Evolutionary conservation across 2,888 invertebrate genomes (phyloP), one percentile per base, ranked within the genome.

Genomic region (Orthosia cruda): DNA sequence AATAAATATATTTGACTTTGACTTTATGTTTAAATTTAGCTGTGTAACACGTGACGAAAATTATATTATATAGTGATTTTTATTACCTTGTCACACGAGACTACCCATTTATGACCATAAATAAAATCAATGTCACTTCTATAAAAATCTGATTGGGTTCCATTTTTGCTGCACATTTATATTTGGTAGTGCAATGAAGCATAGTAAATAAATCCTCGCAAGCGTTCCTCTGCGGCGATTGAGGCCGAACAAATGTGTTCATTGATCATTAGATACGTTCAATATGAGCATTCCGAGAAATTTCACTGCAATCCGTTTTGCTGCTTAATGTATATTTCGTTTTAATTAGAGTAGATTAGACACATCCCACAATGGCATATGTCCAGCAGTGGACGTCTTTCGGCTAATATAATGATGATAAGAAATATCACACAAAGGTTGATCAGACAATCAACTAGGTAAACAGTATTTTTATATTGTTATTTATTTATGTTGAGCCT

Each of bases 101-200:
- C 40, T 40, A 40, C 40, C 40, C 40, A 40, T 40, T 40, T 40
- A 40, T 9, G 1, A 9, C 4, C 4, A 18, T 26, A 45, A 50
- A 26, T 45, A 15, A 50, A 40, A 50, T 45, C 15, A 75, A 57
- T 40, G 16, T 45, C n/a, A 62, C n/a, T 26, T 63, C 15, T 68
- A 54, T 55, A 32, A 40, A 68, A 77, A 49, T n/a, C 4, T 11
- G n/a, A 68, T 49, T 32, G 4, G 16, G 55, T 68, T 49, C 23
- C 18, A 71, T 40, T 47, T 49, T 11, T 15, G 16, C 18, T 20
- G 15, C 5, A 12, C n/a, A 26, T 18, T n/a, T 32, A 59, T 71
- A 57, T 23, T 52, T 59, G 52, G 52, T 47, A 59, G 15, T 59
- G 20, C 79, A 71, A 49, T 75, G 58, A 80, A 80, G 58, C 72